A percentile compares a stretch with the other conserved stretches of the same genome.
These are phyloP conservation scores for Pogonomyrmex barbatus DNA, from an alignment of 1,140 invertebrate genomes.

Conservation along the genomic window DNA sequence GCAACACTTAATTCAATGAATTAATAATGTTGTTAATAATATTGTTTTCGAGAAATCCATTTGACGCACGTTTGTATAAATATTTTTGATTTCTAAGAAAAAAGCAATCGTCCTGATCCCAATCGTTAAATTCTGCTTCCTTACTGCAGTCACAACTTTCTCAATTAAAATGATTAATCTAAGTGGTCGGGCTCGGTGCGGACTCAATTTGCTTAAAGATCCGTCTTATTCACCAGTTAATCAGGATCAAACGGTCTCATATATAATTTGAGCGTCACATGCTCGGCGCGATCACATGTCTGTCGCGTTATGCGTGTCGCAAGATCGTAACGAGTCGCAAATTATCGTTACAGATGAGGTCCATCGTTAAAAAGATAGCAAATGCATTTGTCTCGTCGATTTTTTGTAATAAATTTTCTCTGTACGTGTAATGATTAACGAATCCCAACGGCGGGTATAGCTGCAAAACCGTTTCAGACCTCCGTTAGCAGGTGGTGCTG, in stretches of 20 bases:
- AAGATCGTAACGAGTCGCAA: neutral
- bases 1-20: neutral
- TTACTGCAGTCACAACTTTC: constrained; percentile 1
- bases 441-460: constrained; percentile 30
- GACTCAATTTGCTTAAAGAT: constrained; percentile 70
- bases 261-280: constrained; percentile 63
- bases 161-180: constrained; percentile 64
- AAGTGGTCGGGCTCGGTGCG: constrained; percentile 37
- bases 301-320: neutral
- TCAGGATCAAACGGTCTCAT: constrained; percentile 67
- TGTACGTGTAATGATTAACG: constrained; percentile 35
- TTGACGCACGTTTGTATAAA: constrained; percentile 15
- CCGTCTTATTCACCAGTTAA: constrained; percentile 64
- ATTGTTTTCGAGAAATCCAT: constrained; percentile 4
- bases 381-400: constrained; percentile 1
- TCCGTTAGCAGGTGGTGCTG: constrained; percentile 72
- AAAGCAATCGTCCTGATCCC: neutral
- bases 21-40: neutral
- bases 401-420: constrained; percentile 2
- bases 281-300: constrained; percentile 20
- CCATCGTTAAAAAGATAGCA: neutral
- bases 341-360: constrained; percentile 1
- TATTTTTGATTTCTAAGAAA: constrained; percentile 37
- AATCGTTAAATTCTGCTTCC: neutral
- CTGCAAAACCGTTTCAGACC: constrained; percentile 13